Conservation (phyloP, 2,888 invertebrate species). For the Watsonalla cultraria region DNA sequence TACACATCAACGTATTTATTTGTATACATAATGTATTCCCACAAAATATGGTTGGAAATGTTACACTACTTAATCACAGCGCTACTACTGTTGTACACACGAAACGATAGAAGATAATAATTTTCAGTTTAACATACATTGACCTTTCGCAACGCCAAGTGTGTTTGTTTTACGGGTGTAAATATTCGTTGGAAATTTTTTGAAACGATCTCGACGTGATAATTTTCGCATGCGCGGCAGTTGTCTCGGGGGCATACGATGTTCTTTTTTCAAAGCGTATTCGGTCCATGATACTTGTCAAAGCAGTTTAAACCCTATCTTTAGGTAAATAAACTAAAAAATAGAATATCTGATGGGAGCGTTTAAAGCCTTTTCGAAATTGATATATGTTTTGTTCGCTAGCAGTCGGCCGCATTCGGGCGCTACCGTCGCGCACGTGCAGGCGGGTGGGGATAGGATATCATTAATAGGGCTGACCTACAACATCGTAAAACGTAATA, state of each 20-base stretch:
- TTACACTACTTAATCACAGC: neutral
- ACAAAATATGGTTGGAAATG: slow-evolving; percentile 62
- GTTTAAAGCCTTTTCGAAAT: slow-evolving; percentile 19
- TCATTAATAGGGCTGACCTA: slow-evolving; percentile 40
- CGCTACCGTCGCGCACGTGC: slow-evolving; percentile 67
- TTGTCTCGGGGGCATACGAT: slow-evolving; percentile 62
- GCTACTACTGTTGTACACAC: no score
- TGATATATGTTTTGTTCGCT: slow-evolving; percentile 33
- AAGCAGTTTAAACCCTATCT: slow-evolving; percentile 9
- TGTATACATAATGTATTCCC: neutral
- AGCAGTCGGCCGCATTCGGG: slow-evolving; percentile 64
- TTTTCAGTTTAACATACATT: slow-evolving; percentile 29
- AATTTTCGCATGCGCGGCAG: slow-evolving; percentile 65
- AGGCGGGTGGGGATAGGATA: slow-evolving; percentile 46
- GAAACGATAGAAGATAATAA: neutral
- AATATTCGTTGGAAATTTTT: slow-evolving; percentile 36
- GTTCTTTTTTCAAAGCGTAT: slow-evolving; percentile 14
- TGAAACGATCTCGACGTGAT: slow-evolving; percentile 25
- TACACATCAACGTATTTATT: no score
- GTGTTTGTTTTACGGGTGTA: slow-evolving; percentile 9
- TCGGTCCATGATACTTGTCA: slow-evolving; percentile 9
- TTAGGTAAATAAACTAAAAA: fast-evolving
- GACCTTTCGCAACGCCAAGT: slow-evolving; percentile 10
- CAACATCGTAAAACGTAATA: slow-evolving; percentile 23
- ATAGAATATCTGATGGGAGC: slow-evolving; percentile 6